Percentiles rank a stretch among this genome's conserved stretches.
Conservation (phyloP, 1,140 invertebrate species). For the Zaprionus taronus region DNA sequence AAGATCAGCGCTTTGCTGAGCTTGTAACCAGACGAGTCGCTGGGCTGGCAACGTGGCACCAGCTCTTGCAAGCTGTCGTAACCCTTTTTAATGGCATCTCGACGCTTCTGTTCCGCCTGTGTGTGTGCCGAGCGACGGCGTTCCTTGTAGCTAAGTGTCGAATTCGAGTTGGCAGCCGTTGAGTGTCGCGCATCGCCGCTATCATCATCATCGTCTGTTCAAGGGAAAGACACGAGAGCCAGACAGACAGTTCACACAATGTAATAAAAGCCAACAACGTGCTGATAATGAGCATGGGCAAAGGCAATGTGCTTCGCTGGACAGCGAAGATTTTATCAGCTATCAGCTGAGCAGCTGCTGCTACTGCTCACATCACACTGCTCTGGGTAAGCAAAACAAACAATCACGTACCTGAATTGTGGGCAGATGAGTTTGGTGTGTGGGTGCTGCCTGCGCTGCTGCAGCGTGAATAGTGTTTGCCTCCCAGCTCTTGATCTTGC, state of each 20-base stretch:
- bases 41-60: constrained; percentile 94
- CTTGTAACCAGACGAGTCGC: constrained; percentile 95
- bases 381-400: constrained; percentile 34
- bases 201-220: constrained; percentile 90
- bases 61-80: constrained; percentile 96
- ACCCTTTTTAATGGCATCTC: constrained; percentile 98
- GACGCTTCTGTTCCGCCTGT: constrained; percentile 97
- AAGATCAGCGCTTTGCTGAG: constrained; percentile 97
- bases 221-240: constrained; percentile 13
- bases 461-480: constrained; percentile 89
- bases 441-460: constrained; percentile 93
- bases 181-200: constrained; percentile 88
- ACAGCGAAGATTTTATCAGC: constrained; percentile 54
- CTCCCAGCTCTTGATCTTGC: constrained; percentile 87
- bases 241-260: constrained; percentile 39
- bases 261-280: constrained; percentile 53
- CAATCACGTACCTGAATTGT: constrained; percentile 90
- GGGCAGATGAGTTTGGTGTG: constrained; percentile 93
- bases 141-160: constrained; percentile 95
- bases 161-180: constrained; percentile 71
- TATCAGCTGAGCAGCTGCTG: constrained; percentile 37
- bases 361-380: constrained; percentile 25
- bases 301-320: neutral
- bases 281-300: constrained; percentile 52
- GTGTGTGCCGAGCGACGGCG: constrained; percentile 97